Evolutionary conservation across 2,797 vertebrate species (phyloP), one percentile per base, ranked within the genome.

Genomic region (Hyperoplus immaculatus): DNA sequence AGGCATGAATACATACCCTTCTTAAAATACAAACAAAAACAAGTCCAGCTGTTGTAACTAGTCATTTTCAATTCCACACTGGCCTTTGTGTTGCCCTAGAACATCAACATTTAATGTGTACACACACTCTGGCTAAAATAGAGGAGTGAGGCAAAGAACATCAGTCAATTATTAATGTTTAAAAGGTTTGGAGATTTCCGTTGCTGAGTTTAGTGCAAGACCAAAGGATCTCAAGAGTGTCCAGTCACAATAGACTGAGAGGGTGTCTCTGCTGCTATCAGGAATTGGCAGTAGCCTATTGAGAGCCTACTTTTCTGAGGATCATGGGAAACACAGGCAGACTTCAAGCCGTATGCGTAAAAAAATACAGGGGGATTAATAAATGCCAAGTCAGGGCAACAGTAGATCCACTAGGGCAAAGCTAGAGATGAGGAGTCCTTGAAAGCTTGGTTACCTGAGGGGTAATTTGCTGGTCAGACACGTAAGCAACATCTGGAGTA

Each of bases 101-200:
- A 75, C 89, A 93, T 89, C 78, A 92, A 91, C 86, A 93, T 93
- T 80, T 89, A 90, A 93, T 92, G 87, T 84, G 77, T 82, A 86
- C 88, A 93, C 88, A 93, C 91, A 90, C 90, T 91, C 80, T 72
- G 57, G 65, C 46, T 77, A 83, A 90, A 88, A 88, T 80, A 82
- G 72, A 88, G 56, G 76, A 80, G 72, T 10, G 7, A 47, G 53
- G 76, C 68, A 88, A 69, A 89, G 88, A 91, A 89, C 86, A 83
- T 74, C 78, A 87, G 90, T 96, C 90, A 94, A 96, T 95, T 93
- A 95, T 95, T 95, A 86, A 96, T 95, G 93, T 87, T 92, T 89
- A 92, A 93, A 93, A 92, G 92, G 93, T 91, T 93, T 88, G 56
- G 75, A 80, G 86, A 90, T 81, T 75, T 87, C 71, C 82, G 69